A percentile compares a stretch with the other conserved stretches of the same genome.
These are phyloP conservation scores for Caenorhabditis sp. DNA, from an alignment of 2,888 invertebrate species.

Conservation along the genomic window DNA sequence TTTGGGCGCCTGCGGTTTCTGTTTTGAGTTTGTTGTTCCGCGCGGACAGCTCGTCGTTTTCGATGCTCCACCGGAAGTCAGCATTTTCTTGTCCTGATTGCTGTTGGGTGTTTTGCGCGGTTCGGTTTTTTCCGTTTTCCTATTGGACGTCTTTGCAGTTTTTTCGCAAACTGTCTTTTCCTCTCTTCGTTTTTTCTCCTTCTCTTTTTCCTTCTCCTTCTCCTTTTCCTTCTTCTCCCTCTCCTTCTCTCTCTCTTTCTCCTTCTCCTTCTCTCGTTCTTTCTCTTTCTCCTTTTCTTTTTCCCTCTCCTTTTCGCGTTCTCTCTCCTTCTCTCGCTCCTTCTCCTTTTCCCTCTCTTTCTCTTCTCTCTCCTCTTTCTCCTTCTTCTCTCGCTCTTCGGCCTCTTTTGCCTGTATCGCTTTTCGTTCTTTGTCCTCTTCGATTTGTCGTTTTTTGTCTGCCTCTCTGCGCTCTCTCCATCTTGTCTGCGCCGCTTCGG, in stretches of 20 bases:
- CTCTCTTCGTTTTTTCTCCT: not conserved
- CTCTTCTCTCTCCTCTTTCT: not conserved
- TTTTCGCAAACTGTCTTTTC: not conserved
- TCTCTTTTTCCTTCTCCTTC: slow-evolving; percentile 20
- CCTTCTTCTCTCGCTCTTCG: not conserved
- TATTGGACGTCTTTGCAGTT: not conserved
- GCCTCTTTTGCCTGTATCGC: not conserved
- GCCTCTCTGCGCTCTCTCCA: slow-evolving; percentile 24
- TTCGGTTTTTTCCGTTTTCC: not conserved
- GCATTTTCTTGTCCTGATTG: too few relatives aligned
- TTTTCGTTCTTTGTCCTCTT: slow-evolving; percentile 11
- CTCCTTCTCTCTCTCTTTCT: slow-evolving; percentile 18
- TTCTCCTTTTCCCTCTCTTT: not conserved
- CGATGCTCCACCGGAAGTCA: too few relatives aligned
- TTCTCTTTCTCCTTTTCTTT: slow-evolving; percentile 7
- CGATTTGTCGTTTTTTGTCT: slow-evolving; percentile 11
- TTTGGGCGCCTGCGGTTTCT: too few relatives aligned
- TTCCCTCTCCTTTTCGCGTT: slow-evolving; percentile 6
- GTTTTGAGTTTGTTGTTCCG: too few relatives aligned
- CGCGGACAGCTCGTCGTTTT: too few relatives aligned
- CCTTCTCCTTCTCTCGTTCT: slow-evolving; percentile 9
- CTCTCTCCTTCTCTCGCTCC: slow-evolving; percentile 5
- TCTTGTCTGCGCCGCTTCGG: slow-evolving; percentile 15
- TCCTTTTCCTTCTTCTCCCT: slow-evolving; percentile 20
- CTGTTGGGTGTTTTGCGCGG: not conserved